phyloP scores from a whole-genome alignment of 1,140 invertebrate genomes.

The Bombus sylvicola region DNA sequence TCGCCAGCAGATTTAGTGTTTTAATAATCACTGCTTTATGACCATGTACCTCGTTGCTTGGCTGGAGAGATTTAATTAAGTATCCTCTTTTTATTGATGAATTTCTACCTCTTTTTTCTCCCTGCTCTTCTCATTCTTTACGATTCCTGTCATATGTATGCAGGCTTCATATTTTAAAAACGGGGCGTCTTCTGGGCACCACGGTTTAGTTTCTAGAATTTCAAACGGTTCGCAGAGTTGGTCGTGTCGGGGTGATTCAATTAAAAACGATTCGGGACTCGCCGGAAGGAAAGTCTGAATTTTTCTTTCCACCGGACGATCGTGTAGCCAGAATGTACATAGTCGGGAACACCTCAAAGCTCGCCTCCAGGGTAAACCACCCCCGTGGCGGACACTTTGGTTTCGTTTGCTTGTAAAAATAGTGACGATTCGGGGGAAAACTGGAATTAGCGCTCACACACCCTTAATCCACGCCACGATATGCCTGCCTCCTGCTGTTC shows the following conservation, averaged over 20 bases:
- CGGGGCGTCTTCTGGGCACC: no score
- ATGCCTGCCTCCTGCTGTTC: slow-evolving; percentile 41
- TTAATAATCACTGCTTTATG: slow-evolving; percentile 26
- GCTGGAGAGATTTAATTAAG: slow-evolving; percentile 20
- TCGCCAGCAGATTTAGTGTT: slow-evolving; percentile 17
- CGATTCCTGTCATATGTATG: no score
- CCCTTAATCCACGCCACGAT: slow-evolving; percentile 64
- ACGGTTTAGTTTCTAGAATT: neutral
- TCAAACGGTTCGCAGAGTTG: neutral
- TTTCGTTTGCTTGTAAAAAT: slow-evolving; percentile 75
- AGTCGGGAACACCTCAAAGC: slow-evolving; percentile 31
- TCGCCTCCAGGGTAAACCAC: slow-evolving; percentile 59
- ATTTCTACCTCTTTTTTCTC: neutral
- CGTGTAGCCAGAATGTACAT: slow-evolving; percentile 17
- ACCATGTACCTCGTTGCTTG: neutral
- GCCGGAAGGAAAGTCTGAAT: neutral
- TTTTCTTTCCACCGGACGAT: slow-evolving; percentile 27
- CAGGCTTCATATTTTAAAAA: neutral
- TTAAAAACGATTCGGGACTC: neutral
- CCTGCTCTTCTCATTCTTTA: neutral
- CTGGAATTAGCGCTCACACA: slow-evolving; percentile 68
- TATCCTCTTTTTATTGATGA: neutral
- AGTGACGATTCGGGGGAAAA: slow-evolving; percentile 66
- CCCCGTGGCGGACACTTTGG: slow-evolving; percentile 26
- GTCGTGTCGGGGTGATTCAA: slow-evolving; percentile 8